Conservation (phyloP, 2,113 vertebrate species). For the Syngnathus typhle region DNA sequence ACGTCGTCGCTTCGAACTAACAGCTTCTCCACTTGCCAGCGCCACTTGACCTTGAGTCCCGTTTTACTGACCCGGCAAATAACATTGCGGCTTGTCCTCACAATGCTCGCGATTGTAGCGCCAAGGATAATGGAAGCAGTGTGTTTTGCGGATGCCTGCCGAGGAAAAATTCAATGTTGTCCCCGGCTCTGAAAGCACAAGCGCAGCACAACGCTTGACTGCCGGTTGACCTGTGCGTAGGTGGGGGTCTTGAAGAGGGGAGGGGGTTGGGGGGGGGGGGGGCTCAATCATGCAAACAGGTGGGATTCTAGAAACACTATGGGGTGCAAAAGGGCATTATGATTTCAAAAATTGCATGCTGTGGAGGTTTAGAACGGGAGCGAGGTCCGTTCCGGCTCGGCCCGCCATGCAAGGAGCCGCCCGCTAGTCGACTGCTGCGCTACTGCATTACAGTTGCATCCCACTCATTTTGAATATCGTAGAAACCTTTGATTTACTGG, state of each 20-base stretch:
- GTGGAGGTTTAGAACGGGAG: constrained; percentile 15
- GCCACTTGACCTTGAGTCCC: constrained; percentile 19
- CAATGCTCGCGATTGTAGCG: constrained; percentile 60
- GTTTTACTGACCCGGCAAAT: constrained; percentile 38
- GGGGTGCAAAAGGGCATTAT: constrained; percentile 1
- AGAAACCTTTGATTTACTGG: neutral
- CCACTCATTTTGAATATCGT: neutral
- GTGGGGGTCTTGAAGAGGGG: constrained; percentile 28
- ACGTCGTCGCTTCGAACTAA: neutral
- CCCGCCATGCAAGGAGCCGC: constrained; percentile 11
- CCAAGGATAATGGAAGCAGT: constrained; percentile 61
- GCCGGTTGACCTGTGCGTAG: constrained; percentile 52
- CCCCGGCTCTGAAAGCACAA: constrained; percentile 63
- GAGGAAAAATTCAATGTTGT: constrained; percentile 61
- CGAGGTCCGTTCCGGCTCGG: constrained; percentile 25
- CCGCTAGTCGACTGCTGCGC: constrained; percentile 14
- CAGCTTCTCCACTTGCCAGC: neutral
- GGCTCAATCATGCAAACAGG: constrained; percentile 59
- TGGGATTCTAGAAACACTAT: constrained; percentile 35
- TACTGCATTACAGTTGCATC: neutral
- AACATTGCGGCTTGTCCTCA: constrained; percentile 23
- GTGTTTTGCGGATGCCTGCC: constrained; percentile 61
- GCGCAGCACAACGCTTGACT: constrained; percentile 63
- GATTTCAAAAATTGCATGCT: constrained; percentile 39
- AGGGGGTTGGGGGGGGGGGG: constrained; percentile 1